These are phyloP conservation scores for Drosophila sucinea DNA, from an alignment of 1,140 invertebrate species.

Conservation along the genomic window DNA sequence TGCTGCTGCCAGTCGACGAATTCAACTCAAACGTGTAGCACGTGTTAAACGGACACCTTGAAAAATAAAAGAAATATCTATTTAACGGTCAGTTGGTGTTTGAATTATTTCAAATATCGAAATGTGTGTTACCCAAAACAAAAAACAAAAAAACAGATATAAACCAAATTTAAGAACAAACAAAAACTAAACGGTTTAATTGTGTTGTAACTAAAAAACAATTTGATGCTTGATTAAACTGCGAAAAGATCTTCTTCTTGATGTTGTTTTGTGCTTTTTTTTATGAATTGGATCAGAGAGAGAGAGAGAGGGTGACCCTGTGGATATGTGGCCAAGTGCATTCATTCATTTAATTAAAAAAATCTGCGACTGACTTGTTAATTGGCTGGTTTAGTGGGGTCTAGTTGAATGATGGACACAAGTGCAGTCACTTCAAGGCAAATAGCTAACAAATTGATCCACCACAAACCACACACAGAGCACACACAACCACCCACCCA, in stretches of 20 bases:
- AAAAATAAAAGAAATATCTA: slow-evolving; percentile 19
- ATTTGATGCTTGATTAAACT: neutral
- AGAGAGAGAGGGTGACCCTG: slow-evolving; percentile 22
- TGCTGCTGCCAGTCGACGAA: slow-evolving; percentile 57
- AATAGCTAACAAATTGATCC: slow-evolving; percentile 39
- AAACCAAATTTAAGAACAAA: neutral
- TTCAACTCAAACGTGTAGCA: slow-evolving; percentile 66
- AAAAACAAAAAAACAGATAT: neutral
- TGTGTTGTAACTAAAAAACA: neutral
- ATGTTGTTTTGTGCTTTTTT: slow-evolving; percentile 24
- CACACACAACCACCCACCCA: neutral
- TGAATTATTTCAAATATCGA: slow-evolving; percentile 19
- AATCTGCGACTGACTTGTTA: slow-evolving; percentile 40
- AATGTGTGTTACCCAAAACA: neutral
- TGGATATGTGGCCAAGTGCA: slow-evolving; percentile 36
- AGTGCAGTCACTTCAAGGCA: slow-evolving; percentile 26
- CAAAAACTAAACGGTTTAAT: neutral
- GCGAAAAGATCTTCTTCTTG: slow-evolving; percentile 35
- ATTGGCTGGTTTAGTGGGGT: slow-evolving; percentile 49
- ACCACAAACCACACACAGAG: neutral
- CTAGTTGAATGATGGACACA: slow-evolving; percentile 21
- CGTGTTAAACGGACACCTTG: slow-evolving; percentile 49
- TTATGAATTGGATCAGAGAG: slow-evolving; percentile 12
- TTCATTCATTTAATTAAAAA: slow-evolving; percentile 69
- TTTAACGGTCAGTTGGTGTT: slow-evolving; percentile 31